phyloP scores from a whole-genome alignment of 2,888 invertebrate species.

The Chymomyza caudatula region DNA sequence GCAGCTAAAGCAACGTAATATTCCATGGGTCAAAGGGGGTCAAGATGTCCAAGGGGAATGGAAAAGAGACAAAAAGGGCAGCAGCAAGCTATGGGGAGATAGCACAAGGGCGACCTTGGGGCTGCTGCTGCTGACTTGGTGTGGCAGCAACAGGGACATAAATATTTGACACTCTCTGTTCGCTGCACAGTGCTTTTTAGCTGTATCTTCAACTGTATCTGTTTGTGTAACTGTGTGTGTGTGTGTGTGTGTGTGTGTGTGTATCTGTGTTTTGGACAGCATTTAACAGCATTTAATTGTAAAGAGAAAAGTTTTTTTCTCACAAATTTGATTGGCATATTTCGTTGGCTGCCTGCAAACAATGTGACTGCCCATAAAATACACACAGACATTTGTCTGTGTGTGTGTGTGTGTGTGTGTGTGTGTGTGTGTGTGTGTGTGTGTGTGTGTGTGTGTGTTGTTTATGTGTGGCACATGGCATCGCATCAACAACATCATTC shows the following conservation, averaged over 20 bases:
- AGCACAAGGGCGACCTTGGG: not conserved
- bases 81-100: not conserved
- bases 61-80: not conserved
- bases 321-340: not conserved
- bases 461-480: constrained; percentile 43
- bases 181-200: no score
- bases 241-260: constrained; percentile 9
- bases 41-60: not conserved
- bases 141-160: constrained; percentile 1
- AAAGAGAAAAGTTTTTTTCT: not conserved
- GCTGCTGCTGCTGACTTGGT: not conserved
- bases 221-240: constrained; percentile 25
- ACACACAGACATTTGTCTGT: constrained; percentile 25
- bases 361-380: constrained; percentile 45
- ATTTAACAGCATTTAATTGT: constrained; percentile 8
- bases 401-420: not conserved
- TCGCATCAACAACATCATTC: constrained; percentile 67
- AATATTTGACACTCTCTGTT: constrained; percentile 1
- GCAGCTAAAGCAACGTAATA: constrained; percentile 33
- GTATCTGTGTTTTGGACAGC: constrained; percentile 34
- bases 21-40: not conserved
- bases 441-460: not conserved
- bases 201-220: not conserved
- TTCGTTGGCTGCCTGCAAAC: constrained; percentile 33
- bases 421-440: not conserved